These are phyloP conservation scores for Onychostruthus taczanowskii DNA, from an alignment of 2,113 vertebrate species.

Conservation along the genomic window DNA sequence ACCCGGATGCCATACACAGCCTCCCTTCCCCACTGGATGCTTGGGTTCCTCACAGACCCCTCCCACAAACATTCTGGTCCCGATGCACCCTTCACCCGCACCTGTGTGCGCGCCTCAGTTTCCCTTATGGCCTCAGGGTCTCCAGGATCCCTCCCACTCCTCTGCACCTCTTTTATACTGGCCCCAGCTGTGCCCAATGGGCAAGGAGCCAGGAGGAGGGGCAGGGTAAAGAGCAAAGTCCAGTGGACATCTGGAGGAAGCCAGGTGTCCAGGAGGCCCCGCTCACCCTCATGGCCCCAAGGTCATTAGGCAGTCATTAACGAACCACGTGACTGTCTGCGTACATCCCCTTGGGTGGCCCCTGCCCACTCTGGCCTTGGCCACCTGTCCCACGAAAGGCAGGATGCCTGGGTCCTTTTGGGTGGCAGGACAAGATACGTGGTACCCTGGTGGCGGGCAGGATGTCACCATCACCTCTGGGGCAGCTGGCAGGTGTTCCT, in stretches of 20 bases:
- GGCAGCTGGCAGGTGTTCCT: neutral
- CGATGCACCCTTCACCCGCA: neutral
- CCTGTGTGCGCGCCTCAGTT: neutral
- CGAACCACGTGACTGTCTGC: rapidly evolving
- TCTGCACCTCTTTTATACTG: neutral
- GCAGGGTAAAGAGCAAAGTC: slow-evolving; percentile 40
- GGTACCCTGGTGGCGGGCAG: neutral
- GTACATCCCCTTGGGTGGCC: rapidly evolving
- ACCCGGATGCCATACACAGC: neutral
- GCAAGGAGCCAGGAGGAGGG: slow-evolving; percentile 29
- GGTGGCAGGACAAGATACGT: neutral
- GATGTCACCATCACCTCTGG: neutral
- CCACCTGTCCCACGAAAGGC: neutral
- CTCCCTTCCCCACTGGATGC: neutral
- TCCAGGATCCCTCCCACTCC: slow-evolving; percentile 8
- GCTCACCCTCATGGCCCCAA: neutral
- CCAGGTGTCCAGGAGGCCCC: neutral
- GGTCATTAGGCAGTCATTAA: slow-evolving; percentile 57
- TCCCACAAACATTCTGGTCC: neutral
- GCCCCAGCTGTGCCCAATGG: neutral
- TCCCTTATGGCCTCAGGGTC: neutral
- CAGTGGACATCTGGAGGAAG: neutral
- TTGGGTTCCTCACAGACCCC: neutral
- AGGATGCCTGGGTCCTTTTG: neutral
- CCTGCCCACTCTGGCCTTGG: neutral